Evolutionary conservation across 2,113 vertebrate species (phyloP).

Genomic region (Platichthys flesus): DNA sequence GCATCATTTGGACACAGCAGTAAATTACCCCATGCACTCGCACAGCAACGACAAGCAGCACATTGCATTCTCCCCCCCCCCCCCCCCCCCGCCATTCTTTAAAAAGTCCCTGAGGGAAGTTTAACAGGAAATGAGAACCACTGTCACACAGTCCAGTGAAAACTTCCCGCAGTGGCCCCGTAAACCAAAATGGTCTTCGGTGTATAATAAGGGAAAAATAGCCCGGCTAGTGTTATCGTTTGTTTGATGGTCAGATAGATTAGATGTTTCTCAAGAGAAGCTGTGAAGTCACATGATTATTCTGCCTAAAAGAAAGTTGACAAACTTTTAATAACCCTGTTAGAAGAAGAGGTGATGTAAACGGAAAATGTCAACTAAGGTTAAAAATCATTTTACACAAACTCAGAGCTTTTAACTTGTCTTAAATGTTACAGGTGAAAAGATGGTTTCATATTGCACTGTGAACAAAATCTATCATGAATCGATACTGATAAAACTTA

Average conservation of each 20-base stretch:
- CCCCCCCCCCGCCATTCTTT: constrained; percentile 17
- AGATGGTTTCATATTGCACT: too few species aligned
- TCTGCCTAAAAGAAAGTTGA: constrained; percentile 7
- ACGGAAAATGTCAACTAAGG: too few species aligned
- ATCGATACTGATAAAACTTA: too few species aligned
- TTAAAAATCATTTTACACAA: too few species aligned
- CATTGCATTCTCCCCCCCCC: constrained; percentile 29
- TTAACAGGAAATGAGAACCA: constrained; percentile 49
- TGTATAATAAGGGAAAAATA: constrained; percentile 44
- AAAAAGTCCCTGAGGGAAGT: constrained; percentile 40
- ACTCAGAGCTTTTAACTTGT: too few species aligned
- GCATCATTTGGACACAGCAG: constrained; percentile 40
- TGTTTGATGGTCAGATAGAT: constrained; percentile 24
- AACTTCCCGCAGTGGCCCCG: neutral
- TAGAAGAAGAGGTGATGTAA: too few species aligned
- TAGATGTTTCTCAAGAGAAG: constrained; percentile 22
- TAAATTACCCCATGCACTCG: constrained; percentile 29
- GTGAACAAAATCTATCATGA: too few species aligned
- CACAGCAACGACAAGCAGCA: neutral
- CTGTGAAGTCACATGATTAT: constrained; percentile 10
- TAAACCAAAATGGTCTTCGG: constrained; percentile 10
- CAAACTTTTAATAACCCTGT: neutral
- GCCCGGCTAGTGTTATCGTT: constrained; percentile 11
- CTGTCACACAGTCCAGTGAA: constrained; percentile 17
- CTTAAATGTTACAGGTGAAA: too few species aligned